Percentiles rank a stretch among this genome's conserved stretches.
Evolutionary conservation across 2,797 vertebrate species (phyloP).

Genomic region (Neostethus bicornis): DNA sequence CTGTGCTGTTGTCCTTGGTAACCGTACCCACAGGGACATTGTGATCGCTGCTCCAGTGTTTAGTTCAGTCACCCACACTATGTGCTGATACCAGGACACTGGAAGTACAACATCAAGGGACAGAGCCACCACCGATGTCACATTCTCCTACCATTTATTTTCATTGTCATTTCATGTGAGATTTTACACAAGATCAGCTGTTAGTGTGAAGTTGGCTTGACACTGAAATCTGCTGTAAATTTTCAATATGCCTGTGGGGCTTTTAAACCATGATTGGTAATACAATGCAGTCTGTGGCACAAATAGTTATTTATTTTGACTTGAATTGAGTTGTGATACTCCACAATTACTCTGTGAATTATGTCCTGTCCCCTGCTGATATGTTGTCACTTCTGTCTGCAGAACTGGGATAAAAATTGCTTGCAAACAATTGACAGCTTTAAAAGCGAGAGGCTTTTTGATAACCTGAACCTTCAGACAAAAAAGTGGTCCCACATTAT

Average conservation of each 20-base stretch:
- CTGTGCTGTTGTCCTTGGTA: slow-evolving; percentile 57
- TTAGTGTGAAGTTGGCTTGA: slow-evolving; percentile 9
- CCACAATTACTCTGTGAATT: not conserved
- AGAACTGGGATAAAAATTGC: not conserved
- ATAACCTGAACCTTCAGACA: not conserved
- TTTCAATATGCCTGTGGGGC: not conserved
- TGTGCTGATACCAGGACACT: slow-evolving; percentile 48
- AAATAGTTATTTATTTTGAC: not conserved
- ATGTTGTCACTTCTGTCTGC: not conserved
- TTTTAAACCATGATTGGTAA: not conserved
- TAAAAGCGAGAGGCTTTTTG: not conserved
- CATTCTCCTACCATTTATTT: slow-evolving; percentile 26
- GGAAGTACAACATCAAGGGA: slow-evolving; percentile 35
- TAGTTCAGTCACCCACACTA: slow-evolving; percentile 41
- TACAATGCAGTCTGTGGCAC: not conserved
- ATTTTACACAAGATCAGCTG: slow-evolving; percentile 13
- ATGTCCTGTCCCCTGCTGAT: not conserved
- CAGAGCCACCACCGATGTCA: slow-evolving; percentile 26
- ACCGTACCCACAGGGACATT: slow-evolving; percentile 46
- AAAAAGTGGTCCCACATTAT: not conserved
- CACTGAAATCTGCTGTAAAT: not conserved
- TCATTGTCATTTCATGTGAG: slow-evolving; percentile 16
- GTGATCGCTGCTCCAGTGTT: slow-evolving; percentile 49
- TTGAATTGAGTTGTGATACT: not conserved
- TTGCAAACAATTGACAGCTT: slow-evolving; percentile 1